A percentile compares a stretch with the other conserved stretches of the same genome.
These are phyloP conservation scores for Cyprinodon brontotheroides DNA, from an alignment of 2,113 vertebrate genomes.

Conservation along the genomic window DNA sequence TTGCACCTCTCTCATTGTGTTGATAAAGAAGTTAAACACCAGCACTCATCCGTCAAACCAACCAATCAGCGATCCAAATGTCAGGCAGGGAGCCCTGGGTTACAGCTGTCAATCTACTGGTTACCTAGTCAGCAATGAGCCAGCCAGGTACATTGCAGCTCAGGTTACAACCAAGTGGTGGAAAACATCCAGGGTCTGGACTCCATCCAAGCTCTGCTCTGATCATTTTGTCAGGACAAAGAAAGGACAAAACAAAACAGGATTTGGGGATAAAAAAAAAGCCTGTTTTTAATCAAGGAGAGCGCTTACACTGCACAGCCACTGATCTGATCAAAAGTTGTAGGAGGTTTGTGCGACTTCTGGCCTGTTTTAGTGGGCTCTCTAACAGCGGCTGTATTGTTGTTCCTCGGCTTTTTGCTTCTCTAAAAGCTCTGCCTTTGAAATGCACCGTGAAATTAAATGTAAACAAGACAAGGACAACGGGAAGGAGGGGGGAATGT, in stretches of 20 bases:
- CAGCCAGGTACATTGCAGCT: constrained; percentile 32
- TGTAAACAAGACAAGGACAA: constrained; percentile 51
- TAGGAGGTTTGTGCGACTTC: constrained; percentile 8
- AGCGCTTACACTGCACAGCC: constrained; percentile 37
- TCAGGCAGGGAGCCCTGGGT: background rate
- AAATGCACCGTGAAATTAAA: constrained; percentile 51
- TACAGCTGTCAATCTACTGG: background rate
- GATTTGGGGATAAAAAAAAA: constrained; percentile 45
- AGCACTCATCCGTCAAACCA: background rate
- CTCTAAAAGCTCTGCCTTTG: constrained; percentile 25
- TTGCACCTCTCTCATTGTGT: background rate
- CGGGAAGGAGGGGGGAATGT: constrained; percentile 37
- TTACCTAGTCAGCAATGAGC: constrained; percentile 20
- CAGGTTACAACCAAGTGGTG: constrained; percentile 50
- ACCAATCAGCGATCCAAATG: constrained; percentile 1
- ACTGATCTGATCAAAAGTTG: constrained; percentile 28
- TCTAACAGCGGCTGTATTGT: constrained; percentile 38
- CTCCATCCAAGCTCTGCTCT: constrained; percentile 55
- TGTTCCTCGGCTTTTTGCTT: constrained; percentile 55
- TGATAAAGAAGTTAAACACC: background rate
- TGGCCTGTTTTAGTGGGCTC: constrained; percentile 5
- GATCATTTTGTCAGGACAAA: constrained; percentile 67
- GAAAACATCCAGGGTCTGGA: constrained; percentile 71
- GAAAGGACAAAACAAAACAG: constrained; percentile 41
- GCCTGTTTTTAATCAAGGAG: constrained; percentile 38